phyloP scores from a whole-genome alignment of 2,888 invertebrate species.

The Panorpa germanica region DNA sequence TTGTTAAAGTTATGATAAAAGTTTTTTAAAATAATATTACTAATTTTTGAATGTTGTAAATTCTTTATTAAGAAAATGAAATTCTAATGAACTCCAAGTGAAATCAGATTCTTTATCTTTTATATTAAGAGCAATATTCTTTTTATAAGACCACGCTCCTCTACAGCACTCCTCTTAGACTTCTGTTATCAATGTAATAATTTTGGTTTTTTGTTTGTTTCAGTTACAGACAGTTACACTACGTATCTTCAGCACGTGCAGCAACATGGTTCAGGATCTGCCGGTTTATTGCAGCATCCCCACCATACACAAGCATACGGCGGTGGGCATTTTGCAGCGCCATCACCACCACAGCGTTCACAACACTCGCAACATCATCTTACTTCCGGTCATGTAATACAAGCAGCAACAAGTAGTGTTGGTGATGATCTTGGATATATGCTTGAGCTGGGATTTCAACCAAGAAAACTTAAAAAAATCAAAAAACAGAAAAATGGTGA shows the following conservation, averaged over 20 bases:
- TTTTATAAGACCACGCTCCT: no score
- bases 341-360: conserved; percentile 25
- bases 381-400: conserved; percentile 24
- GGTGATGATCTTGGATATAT: conserved; percentile 77
- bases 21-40: no score
- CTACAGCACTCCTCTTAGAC: conserved; percentile 10
- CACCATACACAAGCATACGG: conserved; percentile 9
- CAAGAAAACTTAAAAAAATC: conserved; percentile 63
- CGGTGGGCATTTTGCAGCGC: conserved; percentile 23
- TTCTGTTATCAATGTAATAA: conserved; percentile 7
- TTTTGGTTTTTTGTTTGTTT: conserved; percentile 19
- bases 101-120: no score
- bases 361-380: conserved; percentile 25
- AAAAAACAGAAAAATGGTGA: conserved; percentile 64
- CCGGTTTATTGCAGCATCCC: neutral
- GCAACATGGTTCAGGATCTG: conserved; percentile 14
- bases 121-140: no score
- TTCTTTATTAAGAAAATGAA: no score
- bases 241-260: conserved; percentile 29
- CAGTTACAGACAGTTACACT: conserved; percentile 45
- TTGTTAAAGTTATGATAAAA: no score
- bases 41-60: no score
- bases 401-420: conserved; percentile 65
- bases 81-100: no score
- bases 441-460: conserved; percentile 54